These are phyloP conservation scores for Rhabdophis nuchalis DNA, from an alignment of 2,797 vertebrate genomes.

Conservation along the genomic window DNA sequence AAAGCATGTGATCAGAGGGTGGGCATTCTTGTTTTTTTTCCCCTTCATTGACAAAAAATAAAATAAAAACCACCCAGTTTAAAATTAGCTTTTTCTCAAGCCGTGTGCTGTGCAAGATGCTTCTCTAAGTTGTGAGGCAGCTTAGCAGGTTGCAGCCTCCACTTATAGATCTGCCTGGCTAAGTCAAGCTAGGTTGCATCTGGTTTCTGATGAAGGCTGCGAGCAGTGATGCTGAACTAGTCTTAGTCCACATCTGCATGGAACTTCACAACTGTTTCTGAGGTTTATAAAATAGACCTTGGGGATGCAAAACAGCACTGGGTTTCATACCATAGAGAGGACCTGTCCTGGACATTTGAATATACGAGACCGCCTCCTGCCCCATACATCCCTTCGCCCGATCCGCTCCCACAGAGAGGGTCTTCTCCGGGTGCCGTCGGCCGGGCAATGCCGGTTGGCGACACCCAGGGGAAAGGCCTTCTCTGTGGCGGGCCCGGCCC, in stretches of 20 bases:
- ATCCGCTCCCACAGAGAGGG: too few relatives aligned
- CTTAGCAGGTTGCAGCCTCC: background rate
- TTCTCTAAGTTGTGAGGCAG: background rate
- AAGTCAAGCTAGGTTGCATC: background rate
- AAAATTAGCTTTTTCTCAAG: conserved; percentile 3
- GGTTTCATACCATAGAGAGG: background rate
- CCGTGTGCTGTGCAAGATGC: background rate
- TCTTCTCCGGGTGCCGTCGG: too few relatives aligned
- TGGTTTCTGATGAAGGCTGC: background rate
- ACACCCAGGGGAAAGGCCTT: too few relatives aligned
- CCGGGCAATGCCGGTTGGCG: too few relatives aligned
- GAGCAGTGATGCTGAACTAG: background rate
- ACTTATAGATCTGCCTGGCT: background rate
- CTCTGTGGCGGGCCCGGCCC: too few relatives aligned
- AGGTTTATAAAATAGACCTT: background rate
- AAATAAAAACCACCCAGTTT: background rate
- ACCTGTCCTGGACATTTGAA: background rate
- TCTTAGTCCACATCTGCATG: background rate
- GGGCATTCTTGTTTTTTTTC: background rate
- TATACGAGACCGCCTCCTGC: too few relatives aligned
- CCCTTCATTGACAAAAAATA: conserved; percentile 5
- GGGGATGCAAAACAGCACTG: too few relatives aligned
- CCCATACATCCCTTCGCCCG: too few relatives aligned
- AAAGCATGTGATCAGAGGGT: background rate
- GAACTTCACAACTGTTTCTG: background rate